Evolutionary conservation across 2,888 invertebrate species (phyloP), one percentile per base, ranked within the genome.

Genomic region (Acleris laterana): DNA sequence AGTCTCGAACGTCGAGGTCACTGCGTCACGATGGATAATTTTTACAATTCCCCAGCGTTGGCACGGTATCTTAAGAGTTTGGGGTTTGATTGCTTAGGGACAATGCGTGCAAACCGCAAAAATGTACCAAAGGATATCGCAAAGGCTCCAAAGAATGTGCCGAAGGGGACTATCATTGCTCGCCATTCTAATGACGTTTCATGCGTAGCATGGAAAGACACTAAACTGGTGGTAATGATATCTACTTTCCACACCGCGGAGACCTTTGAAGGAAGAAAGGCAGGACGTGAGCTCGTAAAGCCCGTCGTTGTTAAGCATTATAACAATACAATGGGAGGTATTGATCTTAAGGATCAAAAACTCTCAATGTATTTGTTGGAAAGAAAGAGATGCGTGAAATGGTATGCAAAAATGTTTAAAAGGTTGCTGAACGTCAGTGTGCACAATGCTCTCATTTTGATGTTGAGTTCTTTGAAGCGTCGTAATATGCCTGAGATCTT

Each of bases 261-360:
- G 17, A 65, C 60, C 38, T 48, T 44, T 16, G 28, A n/a, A 3
- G 68, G 64, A 13, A 28, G 55, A 7, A 70, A 17, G 58, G 69
- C 68, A 3, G 71, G 70, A 13, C 61, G 52, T 25, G 0, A 9
- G 0, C 13, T 64, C 1, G 60, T 63, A n/a, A 72, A 72, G 42
- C 73, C 74, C 1, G 49, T 70, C 5, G 46, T 50, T 42, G 53
- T 72, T 3, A 57, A 20, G 13, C 70, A 74, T 38, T 76, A 74
- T 42, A 73, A 73, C 55, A 53, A 11, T 28, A 53, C 56, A 22
- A 74, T 75, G 73, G 72, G 69, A 57, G 72, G 72, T 0, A 64
- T 73, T 51, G 72, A 75, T 72, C 69, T 69, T 0, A 74, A 71
- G 59, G 71, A 76, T 69, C 73, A 74, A 63, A 72, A 72, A 57